phyloP scores from a whole-genome alignment of 2,888 invertebrate species.

The Isoperla grammatica region DNA sequence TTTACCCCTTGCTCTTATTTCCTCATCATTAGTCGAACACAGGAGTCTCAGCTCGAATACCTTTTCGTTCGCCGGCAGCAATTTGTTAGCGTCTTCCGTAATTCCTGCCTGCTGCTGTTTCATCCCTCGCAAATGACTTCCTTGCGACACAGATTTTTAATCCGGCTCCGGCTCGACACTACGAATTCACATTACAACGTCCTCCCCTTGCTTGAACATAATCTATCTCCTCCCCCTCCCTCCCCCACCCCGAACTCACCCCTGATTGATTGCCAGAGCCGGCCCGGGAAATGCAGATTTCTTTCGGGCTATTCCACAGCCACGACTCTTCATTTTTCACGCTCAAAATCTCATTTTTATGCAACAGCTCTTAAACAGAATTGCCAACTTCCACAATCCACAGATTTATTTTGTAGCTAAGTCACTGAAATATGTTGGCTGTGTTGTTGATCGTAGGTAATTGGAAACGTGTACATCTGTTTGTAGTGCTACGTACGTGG shows the following conservation, averaged over 20 bases:
- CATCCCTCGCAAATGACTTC: slow-evolving; percentile 9
- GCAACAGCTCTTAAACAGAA: slow-evolving; percentile 29
- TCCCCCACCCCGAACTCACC: neutral
- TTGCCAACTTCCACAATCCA: slow-evolving; percentile 22
- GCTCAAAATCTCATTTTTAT: slow-evolving; percentile 31
- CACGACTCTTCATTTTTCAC: slow-evolving; percentile 31
- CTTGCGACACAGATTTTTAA: slow-evolving; percentile 22
- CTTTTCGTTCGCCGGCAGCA: slow-evolving; percentile 5
- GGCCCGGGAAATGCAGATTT: slow-evolving; percentile 31
- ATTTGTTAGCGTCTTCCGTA: slow-evolving; percentile 15
- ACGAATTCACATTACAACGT: slow-evolving; percentile 28
- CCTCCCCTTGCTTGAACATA: slow-evolving; percentile 28
- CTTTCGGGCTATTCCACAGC: slow-evolving; percentile 18
- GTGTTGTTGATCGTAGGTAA: neutral
- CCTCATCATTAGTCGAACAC: neutral
- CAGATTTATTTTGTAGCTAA: slow-evolving; percentile 2
- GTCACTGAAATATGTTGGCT: slow-evolving; percentile 10
- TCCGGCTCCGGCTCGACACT: slow-evolving; percentile 20
- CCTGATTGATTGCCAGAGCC: slow-evolving; percentile 29
- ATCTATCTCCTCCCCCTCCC: slow-evolving; percentile 23
- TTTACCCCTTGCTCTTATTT: neutral
- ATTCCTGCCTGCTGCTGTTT: slow-evolving; percentile 1
- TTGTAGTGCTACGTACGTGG: too few species aligned
- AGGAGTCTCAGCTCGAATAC: neutral
- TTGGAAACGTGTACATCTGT: neutral